Conservation (phyloP, 2,113 vertebrate species). For the Telmatochromis brichardi region DNA sequence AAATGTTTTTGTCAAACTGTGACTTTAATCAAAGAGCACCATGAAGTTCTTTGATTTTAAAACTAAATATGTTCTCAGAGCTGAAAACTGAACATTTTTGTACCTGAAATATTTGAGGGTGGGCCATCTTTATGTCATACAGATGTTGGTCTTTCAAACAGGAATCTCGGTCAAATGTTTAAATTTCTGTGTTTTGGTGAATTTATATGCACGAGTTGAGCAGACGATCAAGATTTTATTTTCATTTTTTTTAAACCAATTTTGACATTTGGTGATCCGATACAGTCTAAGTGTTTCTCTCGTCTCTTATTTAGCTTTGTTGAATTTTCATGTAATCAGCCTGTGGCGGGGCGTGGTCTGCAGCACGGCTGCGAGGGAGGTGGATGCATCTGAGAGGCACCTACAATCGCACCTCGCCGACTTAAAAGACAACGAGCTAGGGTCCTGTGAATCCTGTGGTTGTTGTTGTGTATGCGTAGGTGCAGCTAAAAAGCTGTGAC, state of each 20-base stretch:
- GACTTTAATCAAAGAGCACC: neutral
- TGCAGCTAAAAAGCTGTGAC: neutral
- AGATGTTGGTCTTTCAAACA: neutral
- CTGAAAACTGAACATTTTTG: neutral
- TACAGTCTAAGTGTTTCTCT: neutral
- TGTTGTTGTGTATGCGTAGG: neutral
- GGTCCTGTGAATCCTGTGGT: neutral
- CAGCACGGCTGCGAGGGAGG: neutral
- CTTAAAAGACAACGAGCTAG: neutral
- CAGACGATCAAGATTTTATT: neutral
- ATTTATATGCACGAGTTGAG: neutral
- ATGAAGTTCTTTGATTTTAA: neutral
- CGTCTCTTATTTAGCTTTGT: neutral
- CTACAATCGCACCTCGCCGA: neutral
- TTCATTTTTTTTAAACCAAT: neutral
- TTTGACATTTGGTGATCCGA: neutral
- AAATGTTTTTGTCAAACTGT: accelerated
- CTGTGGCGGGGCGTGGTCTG: neutral
- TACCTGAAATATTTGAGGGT: neutral
- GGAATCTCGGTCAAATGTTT: accelerated
- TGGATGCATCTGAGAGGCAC: neutral
- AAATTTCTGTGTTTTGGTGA: neutral
- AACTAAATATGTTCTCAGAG: neutral
- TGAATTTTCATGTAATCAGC: neutral
- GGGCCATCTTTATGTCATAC: neutral